Percentiles rank a stretch among this genome's conserved stretches.
Evolutionary conservation across 2,888 invertebrate genomes (phyloP).

Genomic region (Tiliacea citrago): DNA sequence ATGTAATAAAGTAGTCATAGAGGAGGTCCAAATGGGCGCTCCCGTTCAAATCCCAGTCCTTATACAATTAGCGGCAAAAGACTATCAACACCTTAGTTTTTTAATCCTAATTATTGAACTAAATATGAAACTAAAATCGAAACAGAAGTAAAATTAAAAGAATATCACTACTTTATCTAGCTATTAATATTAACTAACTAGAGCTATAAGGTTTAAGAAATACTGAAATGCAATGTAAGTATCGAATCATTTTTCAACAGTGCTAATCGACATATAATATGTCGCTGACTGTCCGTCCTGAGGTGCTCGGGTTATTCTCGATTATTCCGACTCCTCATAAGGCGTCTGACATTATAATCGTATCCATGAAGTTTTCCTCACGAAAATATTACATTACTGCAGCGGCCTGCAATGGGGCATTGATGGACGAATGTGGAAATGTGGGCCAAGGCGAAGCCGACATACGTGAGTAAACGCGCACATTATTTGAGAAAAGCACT

Average conservation of each 20-base stretch:
- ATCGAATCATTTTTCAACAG: background rate
- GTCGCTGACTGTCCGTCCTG: background rate
- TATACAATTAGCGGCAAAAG: background rate
- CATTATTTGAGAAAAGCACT: too few relatives aligned
- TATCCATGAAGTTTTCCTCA: background rate
- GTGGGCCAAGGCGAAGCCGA: too few relatives aligned
- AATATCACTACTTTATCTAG: background rate
- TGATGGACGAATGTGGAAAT: too few relatives aligned
- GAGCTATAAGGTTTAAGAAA: background rate
- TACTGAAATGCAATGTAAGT: background rate
- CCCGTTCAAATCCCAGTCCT: background rate
- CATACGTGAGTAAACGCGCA: too few relatives aligned
- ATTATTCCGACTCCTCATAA: background rate
- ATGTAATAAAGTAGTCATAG: background rate
- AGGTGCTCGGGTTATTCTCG: background rate
- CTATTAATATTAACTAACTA: background rate
- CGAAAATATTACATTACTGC: too few relatives aligned
- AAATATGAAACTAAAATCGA: too few relatives aligned
- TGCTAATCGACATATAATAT: background rate
- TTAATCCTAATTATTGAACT: background rate
- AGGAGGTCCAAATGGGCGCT: constrained; percentile 4
- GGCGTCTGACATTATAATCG: background rate
- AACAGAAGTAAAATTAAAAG: too few relatives aligned
- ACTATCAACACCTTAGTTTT: background rate
- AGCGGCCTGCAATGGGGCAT: too few relatives aligned